Percentiles rank a stretch among this genome's conserved stretches.
These are phyloP conservation scores for Vidua chalybeata DNA, from an alignment of 2,113 vertebrate species.

Conservation along the genomic window DNA sequence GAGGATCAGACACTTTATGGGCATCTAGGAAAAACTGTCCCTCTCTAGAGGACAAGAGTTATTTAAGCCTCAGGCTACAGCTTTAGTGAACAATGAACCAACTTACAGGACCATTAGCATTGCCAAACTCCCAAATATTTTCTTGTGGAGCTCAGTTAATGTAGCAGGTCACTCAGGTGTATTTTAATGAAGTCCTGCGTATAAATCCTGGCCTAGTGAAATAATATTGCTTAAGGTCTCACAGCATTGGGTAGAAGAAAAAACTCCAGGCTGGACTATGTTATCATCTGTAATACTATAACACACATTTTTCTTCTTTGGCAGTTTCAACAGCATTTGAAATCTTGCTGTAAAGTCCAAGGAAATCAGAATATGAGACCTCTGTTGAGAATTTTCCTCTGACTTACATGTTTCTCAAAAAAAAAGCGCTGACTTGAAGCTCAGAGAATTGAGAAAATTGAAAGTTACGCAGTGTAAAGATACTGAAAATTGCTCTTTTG, in stretches of 20 bases:
- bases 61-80: not conserved
- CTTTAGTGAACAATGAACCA: not conserved
- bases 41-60: not conserved
- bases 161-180: not conserved
- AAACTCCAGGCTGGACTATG: conserved; percentile 45
- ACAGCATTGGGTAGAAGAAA: conserved; percentile 44
- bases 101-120: not conserved
- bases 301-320: conserved; percentile 60
- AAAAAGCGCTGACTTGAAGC: conserved; percentile 56
- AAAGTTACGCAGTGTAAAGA: conserved; percentile 42
- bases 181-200: conserved; percentile 34
- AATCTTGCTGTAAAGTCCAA: conserved; percentile 67
- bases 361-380: conserved; percentile 75
- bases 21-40: not conserved
- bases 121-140: not conserved
- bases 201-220: conserved; percentile 44
- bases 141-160: not conserved
- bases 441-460: conserved; percentile 41
- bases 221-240: conserved; percentile 55
- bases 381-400: conserved; percentile 66
- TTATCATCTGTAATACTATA: conserved; percentile 73
- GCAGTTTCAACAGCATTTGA: conserved; percentile 46
- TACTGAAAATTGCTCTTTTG: not conserved
- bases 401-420: conserved; percentile 60
- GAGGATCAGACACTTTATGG: not conserved